Evolutionary conservation across 1,140 invertebrate genomes (phyloP), one percentile per base, ranked within the genome.

Genomic region (Meloidogyne floridensis): DNA sequence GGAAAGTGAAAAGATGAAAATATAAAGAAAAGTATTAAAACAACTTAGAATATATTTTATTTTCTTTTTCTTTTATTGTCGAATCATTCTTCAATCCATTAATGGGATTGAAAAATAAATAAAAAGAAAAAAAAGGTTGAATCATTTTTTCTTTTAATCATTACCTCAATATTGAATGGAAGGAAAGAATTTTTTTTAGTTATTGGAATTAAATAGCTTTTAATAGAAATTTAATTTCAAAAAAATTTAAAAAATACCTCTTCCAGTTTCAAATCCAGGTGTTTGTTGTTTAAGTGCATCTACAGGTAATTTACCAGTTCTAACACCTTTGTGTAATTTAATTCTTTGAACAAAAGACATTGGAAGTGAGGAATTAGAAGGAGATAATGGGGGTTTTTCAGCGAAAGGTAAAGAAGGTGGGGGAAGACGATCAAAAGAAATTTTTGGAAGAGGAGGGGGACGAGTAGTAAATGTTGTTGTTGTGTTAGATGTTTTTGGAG

Each of bases 301-400:
- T 47, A 86, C 47, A 42, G 84, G 84, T n/a, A 84, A 43, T 69
- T 82, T 85, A 10, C 83, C 83, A 10, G 83, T 82, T 43, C 83
- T 54, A 18, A 84, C 56, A 54, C 84, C 83, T 53, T 84, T 84
- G 54, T 84, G 83, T 73, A 84, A 47, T 47, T 80, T 73, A 56
- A 84, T 81, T 20, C 83, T 71, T 77, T 84, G 83, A 8, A 80
- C 77, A 70, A 84, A 84, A 43, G 76, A 73, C 74, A 84, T 8
- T 8, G 78, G 69, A 18, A 15, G 65, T 53, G 69, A 18, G 15
- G 56, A 47, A 54, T 69, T 69, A 51, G 59, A 15, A 13, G 65
- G 42, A 15, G 69, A 53, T 69, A 51, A 13, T 72, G 77, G 43
- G 32, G 77, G 75, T 32, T 56, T 32, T 69, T 56, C 13, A n/a